Evolutionary conservation across 1,140 invertebrate genomes (phyloP), one percentile per base, ranked within the genome.

Genomic region (Papilio dardanus): DNA sequence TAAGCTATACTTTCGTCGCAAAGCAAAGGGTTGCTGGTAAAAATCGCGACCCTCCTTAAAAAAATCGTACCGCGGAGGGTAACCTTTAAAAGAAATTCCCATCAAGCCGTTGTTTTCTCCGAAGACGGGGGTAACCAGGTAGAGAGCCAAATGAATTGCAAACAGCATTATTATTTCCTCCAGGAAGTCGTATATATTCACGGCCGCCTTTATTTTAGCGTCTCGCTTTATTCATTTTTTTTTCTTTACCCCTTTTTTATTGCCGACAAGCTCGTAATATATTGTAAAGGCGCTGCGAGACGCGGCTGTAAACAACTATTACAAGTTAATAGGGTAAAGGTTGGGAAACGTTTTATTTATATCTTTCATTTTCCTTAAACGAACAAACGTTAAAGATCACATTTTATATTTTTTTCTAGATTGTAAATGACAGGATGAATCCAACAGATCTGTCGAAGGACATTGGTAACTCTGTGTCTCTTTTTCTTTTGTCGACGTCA

Each of bases 111-210:
- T 93, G 90, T 93, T 93, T 89, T 86, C 82, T 84, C 79, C 86
- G 82, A 85, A 87, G 85, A 85, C 84, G 86, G 79, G 91, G 88
- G 90, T 91, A 87, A 86, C 86, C 90, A 93, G 90, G 91, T 93
- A 93, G 81, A 77, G 71, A 83, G 88, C 80, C 89, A 93, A 93
- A 93, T 93, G 92, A 93, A 93, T 93, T 93, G 92, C 89, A 93
- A 93, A 93, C 92, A 93, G 90, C 88, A 93, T 92, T 93, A 93
- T 93, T 93, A 92, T 93, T 93, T 92, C 92, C 92, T 92, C 77
- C 71, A 90, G 90, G 92, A 93, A 93, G 92, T 92, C 92, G 88
- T 93, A 93, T 93, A 93, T 93, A 93, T 92, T 88, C 89, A 83
- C 83, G 83, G 86, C 81, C 87, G 89, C 87, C 87, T 92, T 93